Evolutionary conservation across 2,113 vertebrate species (phyloP).

Genomic region (Neofelis nebulosa): DNA sequence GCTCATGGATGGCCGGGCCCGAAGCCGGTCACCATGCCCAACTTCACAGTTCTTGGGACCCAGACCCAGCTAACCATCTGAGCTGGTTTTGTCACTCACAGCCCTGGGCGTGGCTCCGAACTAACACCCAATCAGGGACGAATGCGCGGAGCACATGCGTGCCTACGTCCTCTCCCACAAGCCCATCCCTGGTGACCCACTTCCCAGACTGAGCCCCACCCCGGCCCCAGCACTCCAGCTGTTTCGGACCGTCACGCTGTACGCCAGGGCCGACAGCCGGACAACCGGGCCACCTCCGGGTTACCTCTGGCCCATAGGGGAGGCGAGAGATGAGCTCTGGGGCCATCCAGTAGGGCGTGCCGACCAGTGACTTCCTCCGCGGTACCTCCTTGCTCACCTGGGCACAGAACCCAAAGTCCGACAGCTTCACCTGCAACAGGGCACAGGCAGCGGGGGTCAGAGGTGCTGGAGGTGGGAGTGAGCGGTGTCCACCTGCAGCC

Average conservation of each 20-base stretch:
- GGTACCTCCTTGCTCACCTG: slow-evolving; percentile 95
- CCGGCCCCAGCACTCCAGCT: background rate
- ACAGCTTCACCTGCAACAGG: slow-evolving; percentile 92
- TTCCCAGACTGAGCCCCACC: background rate
- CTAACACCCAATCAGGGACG: background rate
- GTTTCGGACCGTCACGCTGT: fast-evolving
- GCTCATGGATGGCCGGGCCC: fast-evolving
- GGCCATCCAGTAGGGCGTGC: slow-evolving; percentile 96
- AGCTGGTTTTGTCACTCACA: background rate
- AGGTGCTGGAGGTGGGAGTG: fast-evolving
- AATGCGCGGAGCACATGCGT: fast-evolving
- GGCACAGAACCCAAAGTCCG: slow-evolving; percentile 96
- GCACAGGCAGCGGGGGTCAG: background rate
- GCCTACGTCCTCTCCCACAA: too few species aligned
- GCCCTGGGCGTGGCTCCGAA: background rate
- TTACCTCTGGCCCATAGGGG: slow-evolving; percentile 93
- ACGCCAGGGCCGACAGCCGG: background rate
- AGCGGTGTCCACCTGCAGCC: background rate
- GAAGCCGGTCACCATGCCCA: background rate
- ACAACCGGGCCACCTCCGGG: fast-evolving
- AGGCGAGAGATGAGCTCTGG: slow-evolving; percentile 94
- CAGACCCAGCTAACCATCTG: background rate
- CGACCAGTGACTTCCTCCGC: slow-evolving; percentile 92
- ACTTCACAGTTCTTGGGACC: background rate
- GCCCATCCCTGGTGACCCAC: background rate